Evolutionary conservation across 2,113 vertebrate species (phyloP), one percentile per base, ranked within the genome.

Genomic region (Craseonycteris thonglongyai): DNA sequence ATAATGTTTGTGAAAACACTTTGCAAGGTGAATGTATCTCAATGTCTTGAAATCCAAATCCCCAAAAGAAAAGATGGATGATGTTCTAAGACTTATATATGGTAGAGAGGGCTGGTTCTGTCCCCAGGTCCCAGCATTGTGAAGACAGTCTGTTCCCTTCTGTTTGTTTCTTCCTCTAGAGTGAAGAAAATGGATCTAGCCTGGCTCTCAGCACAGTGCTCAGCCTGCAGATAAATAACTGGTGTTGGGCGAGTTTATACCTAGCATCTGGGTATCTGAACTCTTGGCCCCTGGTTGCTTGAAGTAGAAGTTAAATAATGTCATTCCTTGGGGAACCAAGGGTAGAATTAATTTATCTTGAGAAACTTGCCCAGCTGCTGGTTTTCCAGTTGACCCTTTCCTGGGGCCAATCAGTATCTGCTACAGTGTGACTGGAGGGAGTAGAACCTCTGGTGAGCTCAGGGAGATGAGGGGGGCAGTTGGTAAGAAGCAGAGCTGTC

Each of bases 331-430:
- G 75, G 76, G 49, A 45, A 49, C 30, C 0, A 0, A 71, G 26
- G 65, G 51, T 16, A 69, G 74, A 63, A 69, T 21, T 82, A 63
- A 69, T 21, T 82, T 63, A 58, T 54, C 38, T 86, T 59, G 14
- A 90, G 65, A 49, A 71, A 65, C 58, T 59, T 78, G 11, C 30
- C 47, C 10, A 47, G 76, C 74, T 22, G 47, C 75, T 93, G 69
- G 13, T 14, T 85, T 69, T 63, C 65, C 47, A 40, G 0, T 38
- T 76, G 22, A 0, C 4, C 42, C 51, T 85, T 47, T 72, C 40
- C 65, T 68, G 47, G 91, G 76, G 61, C 86, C 54, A 26, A 7
- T 45, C 56, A 47, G 18, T 40, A 83, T 58, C 28, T 35, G 38
- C 35, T n/a, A 13, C 14, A 45, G 49, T 81, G 66, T 21, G 28